These are phyloP conservation scores for Aix galericulata DNA, from an alignment of 2,113 vertebrate genomes.

Conservation along the genomic window DNA sequence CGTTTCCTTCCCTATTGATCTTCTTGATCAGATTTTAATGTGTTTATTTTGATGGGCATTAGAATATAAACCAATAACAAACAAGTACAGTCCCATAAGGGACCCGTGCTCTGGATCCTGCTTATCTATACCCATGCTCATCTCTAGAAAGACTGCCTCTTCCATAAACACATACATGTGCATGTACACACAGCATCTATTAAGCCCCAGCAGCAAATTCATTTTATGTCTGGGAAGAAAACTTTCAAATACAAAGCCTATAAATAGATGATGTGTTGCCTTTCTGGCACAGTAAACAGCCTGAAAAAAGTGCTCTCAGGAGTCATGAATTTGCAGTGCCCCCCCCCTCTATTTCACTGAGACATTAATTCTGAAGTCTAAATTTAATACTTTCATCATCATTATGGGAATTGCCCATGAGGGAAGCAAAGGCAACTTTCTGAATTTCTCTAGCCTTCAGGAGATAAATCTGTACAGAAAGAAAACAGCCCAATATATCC, in stretches of 20 bases:
- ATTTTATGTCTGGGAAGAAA: slow-evolving; percentile 32
- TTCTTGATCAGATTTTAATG: background rate
- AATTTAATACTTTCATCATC: background rate
- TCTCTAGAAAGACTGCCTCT: background rate
- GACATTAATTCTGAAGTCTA: background rate
- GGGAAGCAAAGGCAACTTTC: background rate
- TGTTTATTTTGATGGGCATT: background rate
- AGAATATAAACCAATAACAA: background rate
- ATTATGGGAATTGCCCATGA: background rate
- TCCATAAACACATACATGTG: background rate
- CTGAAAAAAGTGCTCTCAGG: background rate
- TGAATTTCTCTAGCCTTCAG: background rate
- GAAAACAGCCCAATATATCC: background rate
- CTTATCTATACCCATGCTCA: background rate
- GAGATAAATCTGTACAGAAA: background rate
- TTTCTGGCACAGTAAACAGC: slow-evolving; percentile 23
- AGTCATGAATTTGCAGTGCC: background rate
- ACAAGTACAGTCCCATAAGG: background rate
- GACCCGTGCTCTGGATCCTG: background rate
- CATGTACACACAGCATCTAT: background rate
- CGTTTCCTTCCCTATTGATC: background rate
- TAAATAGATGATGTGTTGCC: background rate
- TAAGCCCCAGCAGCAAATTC: background rate
- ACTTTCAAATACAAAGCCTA: background rate
- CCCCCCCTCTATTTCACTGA: background rate